Evolutionary conservation across 2,113 vertebrate genomes (phyloP), one percentile per base, ranked within the genome.

Genomic region (Malaclemys terrapin): DNA sequence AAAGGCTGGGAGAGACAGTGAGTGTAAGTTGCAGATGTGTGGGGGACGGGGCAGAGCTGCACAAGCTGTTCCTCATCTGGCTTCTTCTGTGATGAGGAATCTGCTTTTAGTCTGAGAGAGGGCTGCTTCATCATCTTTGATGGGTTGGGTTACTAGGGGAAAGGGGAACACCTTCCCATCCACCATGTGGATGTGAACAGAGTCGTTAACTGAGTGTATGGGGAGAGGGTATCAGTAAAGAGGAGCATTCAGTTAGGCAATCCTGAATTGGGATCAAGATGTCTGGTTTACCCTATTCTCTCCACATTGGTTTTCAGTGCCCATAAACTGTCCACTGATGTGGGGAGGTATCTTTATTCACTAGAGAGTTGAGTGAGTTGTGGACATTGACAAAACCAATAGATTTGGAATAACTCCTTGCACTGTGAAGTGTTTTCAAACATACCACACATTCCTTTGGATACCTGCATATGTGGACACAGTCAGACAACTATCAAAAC

Each of bases 391-490:
- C 42, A 76, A 45, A 76, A 38, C 6, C 20, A 24, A 42, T 76
- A 42, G 14, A 20, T 47, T n/a, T 1, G n/a, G 75, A 27, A 22
- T 57, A 62, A n/a, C 19, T 13, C 2, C 57, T 80, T 42, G 35
- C 20, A 4, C 20, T 80, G 38, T 35, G 6, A 20, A 0, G 0
- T 45, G 25, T 25, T 82, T 75, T 27, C 31, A 56, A 29, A 50
- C 35, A 6, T 14, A 2, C 0, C 52, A 10, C 6, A 0, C 17
- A 31, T 57, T 42, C 38, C 47, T 84, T 57, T 29, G 81, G 54
- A 78, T 62, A 0, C 0, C 0, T 0, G 12, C 1, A 0, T 5
- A 0, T 19, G 42, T n/a, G 52, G 38, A 47, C 2, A 0, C 2
- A 2, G 75, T n/a, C 65, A 31, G 19, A 49, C 65, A 24, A 49